Evolutionary conservation across 2,888 invertebrate species (phyloP), one percentile per base, ranked within the genome.

Genomic region (Galerucella nymphaeae): DNA sequence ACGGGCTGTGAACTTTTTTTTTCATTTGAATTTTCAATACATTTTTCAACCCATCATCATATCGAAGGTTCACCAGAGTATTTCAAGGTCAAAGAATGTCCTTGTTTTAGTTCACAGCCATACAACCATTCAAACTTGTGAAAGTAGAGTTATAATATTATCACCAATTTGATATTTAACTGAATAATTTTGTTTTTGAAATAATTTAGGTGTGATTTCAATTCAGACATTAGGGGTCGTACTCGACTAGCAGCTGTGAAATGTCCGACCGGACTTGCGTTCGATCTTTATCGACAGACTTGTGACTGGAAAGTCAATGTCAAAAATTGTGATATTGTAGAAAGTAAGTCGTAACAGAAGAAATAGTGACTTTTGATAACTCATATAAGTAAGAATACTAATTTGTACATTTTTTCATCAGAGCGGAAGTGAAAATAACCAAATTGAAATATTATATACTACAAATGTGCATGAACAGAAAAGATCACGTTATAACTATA

Each of bases 231-330:
- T 88, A 94, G 94, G 87, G 94, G 94, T 84, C 92, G 92, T 83
- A 94, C 93, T 85, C 91, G 97, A 87, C 91, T 97, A 87, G 96
- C 96, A 84, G 91, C 94, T 78, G 95, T 97, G 85, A 91, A 93
- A 86, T 97, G 97, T 88, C 96, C 96, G 83, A 92, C 91, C 85
- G 94, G 96, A 87, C 91, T 97, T 87, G 95, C 94, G 85, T 97
- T 97, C 90, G 96, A 97, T 91, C 94, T 97, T 88, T 93, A 94
- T 87, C 92, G 95, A 84, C 96, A 97, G 89, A 96, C 96, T 84
- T 97, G 97, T 90, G 96, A 96, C 90, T 97, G 97, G 97, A 96
- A 94, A 92, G 92, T 95, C 86, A 91, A 96, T 91, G 97, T 97
- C 89, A 95, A 95, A 92, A 96, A 96, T 92, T 97, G 97, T 91